Conservation (phyloP, 2,113 vertebrate species). For the Fulica atra region DNA sequence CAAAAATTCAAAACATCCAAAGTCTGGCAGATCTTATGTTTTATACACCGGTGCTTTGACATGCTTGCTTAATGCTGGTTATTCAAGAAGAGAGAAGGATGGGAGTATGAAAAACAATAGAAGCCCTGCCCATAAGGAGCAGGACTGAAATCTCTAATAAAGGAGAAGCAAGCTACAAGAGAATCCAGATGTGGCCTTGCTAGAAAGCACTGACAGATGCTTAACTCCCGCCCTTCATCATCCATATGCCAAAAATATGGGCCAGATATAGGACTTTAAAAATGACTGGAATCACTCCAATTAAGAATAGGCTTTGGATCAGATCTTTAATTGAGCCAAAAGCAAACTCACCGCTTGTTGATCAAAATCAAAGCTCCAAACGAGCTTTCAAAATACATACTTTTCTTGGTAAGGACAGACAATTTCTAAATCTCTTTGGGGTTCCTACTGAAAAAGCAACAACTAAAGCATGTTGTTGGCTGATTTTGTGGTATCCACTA, state of each 20-base stretch:
- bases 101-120: neutral
- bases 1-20: neutral
- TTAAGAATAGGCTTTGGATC: neutral
- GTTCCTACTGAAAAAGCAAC: neutral
- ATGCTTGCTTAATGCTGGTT: neutral
- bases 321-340: neutral
- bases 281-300: neutral
- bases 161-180: neutral
- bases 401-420: neutral
- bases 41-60: neutral
- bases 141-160: neutral
- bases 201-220: slow-evolving; percentile 11
- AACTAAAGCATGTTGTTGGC: neutral
- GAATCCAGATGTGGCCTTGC: slow-evolving; percentile 9
- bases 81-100: neutral
- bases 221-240: neutral
- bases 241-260: neutral
- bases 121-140: neutral
- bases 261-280: neutral
- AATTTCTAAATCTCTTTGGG: neutral
- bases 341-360: neutral
- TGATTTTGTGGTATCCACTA: neutral
- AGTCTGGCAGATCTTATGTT: neutral
- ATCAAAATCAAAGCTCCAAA: neutral
- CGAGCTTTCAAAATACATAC: neutral